Base-by-base conservation (phyloP, 1,140 invertebrate species). In the Drosophila teissieri region DNA sequence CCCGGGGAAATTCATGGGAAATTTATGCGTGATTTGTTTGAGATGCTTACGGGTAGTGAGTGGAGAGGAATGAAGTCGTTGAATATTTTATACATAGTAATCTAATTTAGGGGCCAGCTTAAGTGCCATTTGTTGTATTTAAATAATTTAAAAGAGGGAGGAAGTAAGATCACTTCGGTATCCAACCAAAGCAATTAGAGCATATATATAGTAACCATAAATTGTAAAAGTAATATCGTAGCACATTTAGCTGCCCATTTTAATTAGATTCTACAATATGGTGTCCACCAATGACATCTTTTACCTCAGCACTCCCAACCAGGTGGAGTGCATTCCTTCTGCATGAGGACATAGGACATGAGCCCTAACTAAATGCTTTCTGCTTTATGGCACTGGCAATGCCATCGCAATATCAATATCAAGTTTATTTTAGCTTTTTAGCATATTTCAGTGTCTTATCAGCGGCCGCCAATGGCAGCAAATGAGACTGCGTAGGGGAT, bases 381-480 rank as follows among this genome's bases (percentile, higher is more conserved):
- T 72, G 82, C 67, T 89, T 88, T 89, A 88, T 89, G 83, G 76
- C 67, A 56, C 75, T 77, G 75, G 76, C 84, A 54, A 73, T 77
- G 83, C 58, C 80, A 64, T 52, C 40, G 76, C 72, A 74, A 86
- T 86, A 86, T 86, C 81, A 85, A 85, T 85, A 78, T 88, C 78
- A 74, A 70, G 75, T 72, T 88, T 75, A 65, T 86, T 88, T 82
- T 72, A 82, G 72, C 74, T 88, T 82, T 77, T 88, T 83, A 88
- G 80, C 82, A 86, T 86, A 86, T 88, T 86, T 86, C 78, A 88
- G 70, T 76, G 82, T 83, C 83, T 86, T 86, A 86, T 86, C 82
- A 86, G 83, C 27, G 52, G 44, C 24, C 48, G 78, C 31, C 53
- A 49, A 58, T 76, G 81, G 67, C 82, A 85, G 82, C 83, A 86